Base-by-base conservation (phyloP, 2,888 invertebrate genomes). In the Latheticus oryzae region DNA sequence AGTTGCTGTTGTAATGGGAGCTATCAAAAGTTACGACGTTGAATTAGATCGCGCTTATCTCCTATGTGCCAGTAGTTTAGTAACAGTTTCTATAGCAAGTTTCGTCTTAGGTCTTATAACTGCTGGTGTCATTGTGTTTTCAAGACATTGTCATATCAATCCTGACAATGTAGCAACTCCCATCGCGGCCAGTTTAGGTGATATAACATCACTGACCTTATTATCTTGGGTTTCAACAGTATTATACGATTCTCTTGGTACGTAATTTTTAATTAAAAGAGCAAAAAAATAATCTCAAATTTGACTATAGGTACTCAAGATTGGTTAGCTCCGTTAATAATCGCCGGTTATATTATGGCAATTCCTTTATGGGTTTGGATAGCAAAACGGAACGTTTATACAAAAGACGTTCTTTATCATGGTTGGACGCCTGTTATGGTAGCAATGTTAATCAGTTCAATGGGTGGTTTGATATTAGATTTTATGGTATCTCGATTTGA, bases 111-210 rank as follows among this genome's bases (percentile, higher is more conserved):
- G 87, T 52, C 70, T 86, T 35, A 83, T 90, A 55, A 91, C 91
- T 78, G 85, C 88, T 9, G 84, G 83, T 32, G 90, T 91, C 15
- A 87, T 91, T 57, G 80, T 90, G 13, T 76, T 86, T 56, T 88
- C 90, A 1, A 83, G 87, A 42, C 83, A 84, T 74, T 83, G 85
- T 65, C 83, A 87, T 68, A 85, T 90, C 62, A 90, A 91, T 75
- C 90, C 91, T 5, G 91, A 91, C 76, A 91, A 91, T 76, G 86
- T 91, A 8, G 90, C 90, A 5, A 90, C 90, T 1, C 91, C 91
- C 3, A 87, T 91, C 56, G 91, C 91, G 9, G 90, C 90, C n/a
- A 88, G 88, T 73, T 80, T 91, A 38, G 91, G 91, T 7, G 91
- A 92, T 75, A 84, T 91, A 38, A 88, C 87, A 1, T 90, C 90